Percentiles rank a stretch among this genome's conserved stretches.
These are phyloP conservation scores for Nemurella pictetii DNA, from an alignment of 2,888 invertebrate species.

Conservation along the genomic window DNA sequence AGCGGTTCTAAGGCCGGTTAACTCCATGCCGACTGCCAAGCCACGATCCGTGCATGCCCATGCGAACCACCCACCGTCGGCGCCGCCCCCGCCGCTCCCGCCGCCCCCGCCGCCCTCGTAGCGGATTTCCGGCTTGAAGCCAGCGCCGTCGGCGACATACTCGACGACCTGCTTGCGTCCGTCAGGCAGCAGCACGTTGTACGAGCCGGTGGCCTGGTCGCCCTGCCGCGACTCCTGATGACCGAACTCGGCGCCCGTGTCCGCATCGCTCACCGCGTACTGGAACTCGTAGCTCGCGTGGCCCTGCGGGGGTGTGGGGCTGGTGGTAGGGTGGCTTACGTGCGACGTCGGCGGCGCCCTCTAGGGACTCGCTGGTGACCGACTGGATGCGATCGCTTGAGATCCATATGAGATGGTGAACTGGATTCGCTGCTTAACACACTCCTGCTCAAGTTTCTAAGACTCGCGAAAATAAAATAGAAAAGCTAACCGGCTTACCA, in stretches of 20 bases:
- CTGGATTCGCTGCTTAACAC: too few relatives aligned
- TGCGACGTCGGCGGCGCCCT: background rate
- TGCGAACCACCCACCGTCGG: constrained; percentile 32
- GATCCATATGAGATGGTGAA: too few relatives aligned
- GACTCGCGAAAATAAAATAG: too few relatives aligned
- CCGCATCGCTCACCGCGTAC: constrained; percentile 42
- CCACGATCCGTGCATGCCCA: background rate
- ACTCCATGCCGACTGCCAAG: background rate
- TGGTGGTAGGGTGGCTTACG: background rate
- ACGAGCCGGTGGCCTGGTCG: constrained; percentile 40
- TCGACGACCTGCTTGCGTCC: constrained; percentile 43
- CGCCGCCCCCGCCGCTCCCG: constrained; percentile 40
- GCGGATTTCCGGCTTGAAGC: constrained; percentile 42
- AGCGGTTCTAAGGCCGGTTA: too few relatives aligned
- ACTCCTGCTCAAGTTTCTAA: too few relatives aligned
- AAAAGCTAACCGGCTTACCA: too few relatives aligned
- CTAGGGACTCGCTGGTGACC: background rate
- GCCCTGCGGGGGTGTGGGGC: too few relatives aligned
- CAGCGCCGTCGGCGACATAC: constrained; percentile 41
- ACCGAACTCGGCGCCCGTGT: constrained; percentile 40
- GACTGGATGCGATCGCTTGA: background rate
- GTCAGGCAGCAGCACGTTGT: constrained; percentile 43
- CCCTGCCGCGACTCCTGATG: constrained; percentile 42
- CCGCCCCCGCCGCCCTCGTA: constrained; percentile 40
- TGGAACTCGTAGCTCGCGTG: constrained; percentile 42